phyloP scores from a whole-genome alignment of 2,797 vertebrate genomes.

The Peromyscus aztecus region DNA sequence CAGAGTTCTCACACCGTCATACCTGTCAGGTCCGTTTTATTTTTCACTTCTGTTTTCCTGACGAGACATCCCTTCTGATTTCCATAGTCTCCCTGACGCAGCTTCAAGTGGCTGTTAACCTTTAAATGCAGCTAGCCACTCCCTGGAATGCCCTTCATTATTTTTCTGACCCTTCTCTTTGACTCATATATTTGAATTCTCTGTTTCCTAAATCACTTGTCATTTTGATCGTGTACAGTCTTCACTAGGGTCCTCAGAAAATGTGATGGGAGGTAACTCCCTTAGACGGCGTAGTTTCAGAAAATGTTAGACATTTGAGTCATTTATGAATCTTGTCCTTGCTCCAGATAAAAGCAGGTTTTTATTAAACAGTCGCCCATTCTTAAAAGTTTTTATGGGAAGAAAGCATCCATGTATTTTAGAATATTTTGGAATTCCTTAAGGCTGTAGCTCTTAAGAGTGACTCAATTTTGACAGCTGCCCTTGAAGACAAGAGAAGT shows the following conservation, averaged over 20 bases:
- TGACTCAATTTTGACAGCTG: neutral
- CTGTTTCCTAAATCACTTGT: neutral
- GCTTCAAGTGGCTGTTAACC: neutral
- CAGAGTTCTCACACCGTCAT: neutral
- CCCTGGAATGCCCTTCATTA: neutral
- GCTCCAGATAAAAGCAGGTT: neutral
- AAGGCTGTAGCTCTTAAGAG: neutral
- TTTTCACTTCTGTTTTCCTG: neutral
- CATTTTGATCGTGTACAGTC: neutral
- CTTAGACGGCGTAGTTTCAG: neutral
- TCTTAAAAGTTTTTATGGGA: neutral
- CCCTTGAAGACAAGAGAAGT: neutral
- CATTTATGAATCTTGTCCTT: slow-evolving; percentile 1
- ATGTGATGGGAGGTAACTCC: neutral
- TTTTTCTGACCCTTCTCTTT: neutral
- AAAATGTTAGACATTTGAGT: neutral
- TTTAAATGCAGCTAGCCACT: neutral
- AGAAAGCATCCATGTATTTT: neutral
- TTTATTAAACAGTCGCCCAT: slow-evolving; percentile 2
- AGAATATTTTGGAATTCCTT: slow-evolving; percentile 27
- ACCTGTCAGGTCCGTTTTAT: neutral
- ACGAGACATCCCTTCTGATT: neutral
- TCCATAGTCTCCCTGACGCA: neutral
- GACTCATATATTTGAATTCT: neutral
- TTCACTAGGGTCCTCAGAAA: neutral